Percentiles rank a stretch among this genome's conserved stretches.
Conservation (phyloP, 2,113 vertebrate species). For the Percopsis transmontana region DNA sequence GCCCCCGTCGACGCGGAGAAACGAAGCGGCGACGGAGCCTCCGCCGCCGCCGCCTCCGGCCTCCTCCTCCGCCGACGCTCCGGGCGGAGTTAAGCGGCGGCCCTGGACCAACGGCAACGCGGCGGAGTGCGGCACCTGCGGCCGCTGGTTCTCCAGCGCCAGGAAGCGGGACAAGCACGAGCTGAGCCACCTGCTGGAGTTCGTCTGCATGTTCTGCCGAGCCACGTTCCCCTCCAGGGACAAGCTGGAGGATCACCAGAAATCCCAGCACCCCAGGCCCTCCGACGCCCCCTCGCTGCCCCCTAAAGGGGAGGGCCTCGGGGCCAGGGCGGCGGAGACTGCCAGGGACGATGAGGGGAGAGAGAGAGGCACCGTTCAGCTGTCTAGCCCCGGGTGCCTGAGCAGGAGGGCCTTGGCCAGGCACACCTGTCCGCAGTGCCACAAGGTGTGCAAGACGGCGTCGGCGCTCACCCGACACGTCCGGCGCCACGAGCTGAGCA, state of each 20-base stretch:
- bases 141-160: constrained; percentile 82
- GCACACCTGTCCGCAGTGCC: constrained; percentile 83
- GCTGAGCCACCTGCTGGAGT: constrained; percentile 82
- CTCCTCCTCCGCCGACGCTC: constrained; percentile 54
- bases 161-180: constrained; percentile 87
- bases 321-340: constrained; percentile 50
- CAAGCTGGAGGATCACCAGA: constrained; percentile 82
- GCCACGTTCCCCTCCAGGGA: constrained; percentile 77
- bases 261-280: constrained; percentile 73
- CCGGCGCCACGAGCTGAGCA: constrained; percentile 81
- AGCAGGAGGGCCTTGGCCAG: constrained; percentile 81
- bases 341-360: constrained; percentile 59
- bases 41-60: constrained; percentile 43
- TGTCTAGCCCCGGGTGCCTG: constrained; percentile 65
- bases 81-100: constrained; percentile 58
- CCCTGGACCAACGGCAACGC: constrained; percentile 76
- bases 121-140: constrained; percentile 83
- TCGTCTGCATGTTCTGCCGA: constrained; percentile 77
- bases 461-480: constrained; percentile 85
- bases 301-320: constrained; percentile 43
- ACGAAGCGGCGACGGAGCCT: constrained; percentile 49
- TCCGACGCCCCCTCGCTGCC: constrained; percentile 49
- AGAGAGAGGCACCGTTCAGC: constrained; percentile 22
- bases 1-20: constrained; percentile 48
- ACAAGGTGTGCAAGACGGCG: constrained; percentile 88